phyloP scores from a whole-genome alignment of 2,113 vertebrate species.

The Oncorhynchus gorbuscha region DNA sequence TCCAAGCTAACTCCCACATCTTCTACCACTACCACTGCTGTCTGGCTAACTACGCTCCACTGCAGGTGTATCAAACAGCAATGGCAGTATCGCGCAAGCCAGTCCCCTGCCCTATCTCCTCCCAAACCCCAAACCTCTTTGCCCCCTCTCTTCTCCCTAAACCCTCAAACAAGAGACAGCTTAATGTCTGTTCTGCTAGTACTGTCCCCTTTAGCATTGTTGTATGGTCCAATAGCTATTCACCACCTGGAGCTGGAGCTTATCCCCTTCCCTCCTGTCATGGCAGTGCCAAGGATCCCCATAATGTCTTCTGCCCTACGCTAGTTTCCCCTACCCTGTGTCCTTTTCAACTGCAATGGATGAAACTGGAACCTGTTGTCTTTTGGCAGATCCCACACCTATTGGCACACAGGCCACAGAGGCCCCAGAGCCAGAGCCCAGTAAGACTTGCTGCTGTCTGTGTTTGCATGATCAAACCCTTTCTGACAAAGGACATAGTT shows the following conservation, averaged over 20 bases:
- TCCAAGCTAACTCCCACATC: background rate
- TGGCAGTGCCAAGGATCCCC: constrained; percentile 26
- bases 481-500: background rate
- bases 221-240: constrained; percentile 35
- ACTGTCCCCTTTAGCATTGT: constrained; percentile 11
- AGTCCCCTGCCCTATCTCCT: background rate
- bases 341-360: constrained; percentile 37
- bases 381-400: constrained; percentile 71
- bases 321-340: constrained; percentile 22
- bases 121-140: background rate
- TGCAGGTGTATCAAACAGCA: background rate
- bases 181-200: constrained; percentile 35
- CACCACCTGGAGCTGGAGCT: constrained; percentile 41
- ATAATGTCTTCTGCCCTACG: constrained; percentile 42
- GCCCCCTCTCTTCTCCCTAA: background rate
- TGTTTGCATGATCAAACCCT: constrained; percentile 56
- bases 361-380: constrained; percentile 69
- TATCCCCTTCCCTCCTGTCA: constrained; percentile 25
- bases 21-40: background rate
- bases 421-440: constrained; percentile 57
- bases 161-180: background rate
- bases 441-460: constrained; percentile 62
- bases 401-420: constrained; percentile 60
- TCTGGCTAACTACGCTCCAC: constrained; percentile 8
- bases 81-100: background rate